These are phyloP conservation scores for Drosophila siamana DNA, from an alignment of 2,888 invertebrate species.

Conservation along the genomic window DNA sequence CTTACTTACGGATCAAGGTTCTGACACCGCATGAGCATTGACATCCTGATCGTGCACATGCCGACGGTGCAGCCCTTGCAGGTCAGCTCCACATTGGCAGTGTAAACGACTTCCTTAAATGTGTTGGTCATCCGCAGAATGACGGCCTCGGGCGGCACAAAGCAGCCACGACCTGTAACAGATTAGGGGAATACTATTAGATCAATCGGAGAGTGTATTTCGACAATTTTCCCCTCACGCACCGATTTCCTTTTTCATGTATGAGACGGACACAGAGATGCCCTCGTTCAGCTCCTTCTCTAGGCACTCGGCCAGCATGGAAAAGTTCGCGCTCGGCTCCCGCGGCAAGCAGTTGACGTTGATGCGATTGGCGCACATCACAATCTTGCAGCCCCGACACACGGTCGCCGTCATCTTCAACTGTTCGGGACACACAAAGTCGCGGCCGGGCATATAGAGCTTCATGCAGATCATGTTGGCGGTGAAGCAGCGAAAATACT, in stretches of 20 bases:
- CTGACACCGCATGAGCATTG: conserved; percentile 51
- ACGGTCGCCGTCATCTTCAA: conserved; percentile 42
- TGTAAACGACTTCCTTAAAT: conserved; percentile 39
- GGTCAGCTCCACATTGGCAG: conserved; percentile 62
- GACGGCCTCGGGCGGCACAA: conserved; percentile 45
- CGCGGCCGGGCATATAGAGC: conserved; percentile 61
- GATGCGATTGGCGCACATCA: conserved; percentile 49
- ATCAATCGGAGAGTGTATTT: too few species aligned
- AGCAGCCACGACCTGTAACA: conserved; percentile 58
- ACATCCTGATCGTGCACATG: conserved; percentile 43
- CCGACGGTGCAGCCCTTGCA: conserved; percentile 69
- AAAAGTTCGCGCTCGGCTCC: conserved; percentile 44
- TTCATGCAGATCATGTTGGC: conserved; percentile 57
- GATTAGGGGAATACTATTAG: too few species aligned
- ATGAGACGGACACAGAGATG: conserved; percentile 45
- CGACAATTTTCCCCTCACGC: too few species aligned
- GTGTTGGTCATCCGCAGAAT: conserved; percentile 41
- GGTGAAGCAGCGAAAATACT: conserved; percentile 31
- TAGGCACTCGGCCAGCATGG: conserved; percentile 54
- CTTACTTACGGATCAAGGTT: conserved; percentile 61
- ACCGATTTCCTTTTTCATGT: conserved; percentile 64
- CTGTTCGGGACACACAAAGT: conserved; percentile 47
- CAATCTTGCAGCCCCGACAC: conserved; percentile 51
- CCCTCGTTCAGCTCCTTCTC: conserved; percentile 56
- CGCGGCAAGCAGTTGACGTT: conserved; percentile 57